Percentiles rank a stretch among this genome's conserved stretches.
These are phyloP conservation scores for Acleris literana DNA, from an alignment of 2,888 invertebrate species.

Conservation along the genomic window DNA sequence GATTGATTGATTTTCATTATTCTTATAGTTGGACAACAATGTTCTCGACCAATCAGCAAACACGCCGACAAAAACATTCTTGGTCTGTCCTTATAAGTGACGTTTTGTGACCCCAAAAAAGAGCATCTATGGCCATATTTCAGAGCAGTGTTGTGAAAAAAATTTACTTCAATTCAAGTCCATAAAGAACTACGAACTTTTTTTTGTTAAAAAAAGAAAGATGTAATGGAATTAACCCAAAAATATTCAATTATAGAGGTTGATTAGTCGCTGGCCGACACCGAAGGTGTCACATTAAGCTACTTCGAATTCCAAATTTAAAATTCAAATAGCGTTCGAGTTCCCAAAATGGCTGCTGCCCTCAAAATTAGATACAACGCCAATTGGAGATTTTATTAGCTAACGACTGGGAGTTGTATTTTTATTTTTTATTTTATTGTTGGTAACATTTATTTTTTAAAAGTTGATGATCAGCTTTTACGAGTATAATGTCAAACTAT, in stretches of 20 bases:
- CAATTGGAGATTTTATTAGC: conserved; percentile 21
- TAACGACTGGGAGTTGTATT: conserved; percentile 10
- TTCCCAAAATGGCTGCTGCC: conserved; percentile 28
- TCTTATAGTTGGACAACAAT: no score
- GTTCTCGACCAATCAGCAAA: no score
- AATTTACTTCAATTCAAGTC: no score
- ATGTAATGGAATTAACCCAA: not conserved
- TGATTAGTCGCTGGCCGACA: conserved; percentile 16
- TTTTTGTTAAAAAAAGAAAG: no score
- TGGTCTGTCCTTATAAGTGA: no score
- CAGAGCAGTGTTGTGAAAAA: no score
- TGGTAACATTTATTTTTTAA: not conserved
- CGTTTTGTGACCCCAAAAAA: no score
- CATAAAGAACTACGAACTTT: no score
- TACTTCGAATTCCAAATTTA: conserved; percentile 31
- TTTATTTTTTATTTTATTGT: not conserved
- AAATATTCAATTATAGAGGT: conserved; percentile 10
- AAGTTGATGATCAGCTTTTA: not conserved
- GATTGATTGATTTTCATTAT: no score
- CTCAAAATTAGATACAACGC: conserved; percentile 21
- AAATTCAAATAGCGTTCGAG: conserved; percentile 32
- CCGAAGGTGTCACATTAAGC: conserved; percentile 28
- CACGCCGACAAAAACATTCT: no score
- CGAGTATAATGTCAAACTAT: not conserved
- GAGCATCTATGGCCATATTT: no score